These are phyloP conservation scores for Gisinianus flammeolus DNA, from an alignment of 2,888 invertebrate genomes.

Conservation along the genomic window DNA sequence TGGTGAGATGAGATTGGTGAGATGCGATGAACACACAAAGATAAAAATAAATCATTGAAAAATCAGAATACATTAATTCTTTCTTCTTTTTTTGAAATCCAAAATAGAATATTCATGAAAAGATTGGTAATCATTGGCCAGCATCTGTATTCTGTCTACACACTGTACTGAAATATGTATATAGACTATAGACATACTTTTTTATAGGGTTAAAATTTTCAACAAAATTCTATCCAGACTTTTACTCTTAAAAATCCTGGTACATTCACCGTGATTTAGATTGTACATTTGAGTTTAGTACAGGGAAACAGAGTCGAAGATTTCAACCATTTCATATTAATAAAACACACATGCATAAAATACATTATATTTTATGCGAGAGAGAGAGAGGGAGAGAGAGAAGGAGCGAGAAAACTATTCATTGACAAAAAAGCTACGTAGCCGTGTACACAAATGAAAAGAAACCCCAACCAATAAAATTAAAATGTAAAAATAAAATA, in stretches of 20 bases:
- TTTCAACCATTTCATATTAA: too few species aligned
- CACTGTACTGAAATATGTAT: not conserved
- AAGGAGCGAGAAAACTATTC: not conserved
- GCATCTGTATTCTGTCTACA: not conserved
- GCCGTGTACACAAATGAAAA: slow-evolving; percentile 25
- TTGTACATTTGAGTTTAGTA: not conserved
- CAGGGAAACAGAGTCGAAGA: too few species aligned
- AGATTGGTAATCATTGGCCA: slow-evolving; percentile 5
- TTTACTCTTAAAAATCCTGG: not conserved
- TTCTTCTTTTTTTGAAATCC: slow-evolving; percentile 23
- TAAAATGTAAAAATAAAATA: slow-evolving; percentile 41
- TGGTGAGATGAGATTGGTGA: not conserved
- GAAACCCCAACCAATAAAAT: slow-evolving; percentile 37
- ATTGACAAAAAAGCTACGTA: not conserved
- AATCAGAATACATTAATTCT: slow-evolving; percentile 38
- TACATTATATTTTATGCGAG: too few species aligned
- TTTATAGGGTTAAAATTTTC: not conserved
- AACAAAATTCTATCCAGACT: not conserved
- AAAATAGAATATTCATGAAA: slow-evolving; percentile 42
- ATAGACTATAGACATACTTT: not conserved
- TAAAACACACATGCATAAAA: too few species aligned
- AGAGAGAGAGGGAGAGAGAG: slow-evolving; percentile 11
- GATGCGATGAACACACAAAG: slow-evolving; percentile 23
- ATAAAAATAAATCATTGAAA: slow-evolving; percentile 37
- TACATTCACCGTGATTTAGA: not conserved